Conservation (phyloP, 2,888 invertebrate genomes). For the Hyposoter didymator region DNA sequence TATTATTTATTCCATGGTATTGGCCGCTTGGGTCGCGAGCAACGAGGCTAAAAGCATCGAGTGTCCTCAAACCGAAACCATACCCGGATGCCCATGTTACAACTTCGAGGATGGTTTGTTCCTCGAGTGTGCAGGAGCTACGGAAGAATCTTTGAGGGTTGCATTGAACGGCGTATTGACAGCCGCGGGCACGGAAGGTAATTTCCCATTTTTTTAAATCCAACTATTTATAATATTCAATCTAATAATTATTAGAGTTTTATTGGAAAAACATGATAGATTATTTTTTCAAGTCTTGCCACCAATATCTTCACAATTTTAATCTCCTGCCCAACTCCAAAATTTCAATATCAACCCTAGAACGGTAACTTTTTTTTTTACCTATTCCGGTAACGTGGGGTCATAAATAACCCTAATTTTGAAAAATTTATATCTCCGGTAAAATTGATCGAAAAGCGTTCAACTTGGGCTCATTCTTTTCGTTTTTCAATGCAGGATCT, state of each 20-base stretch:
- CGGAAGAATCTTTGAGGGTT: conserved; percentile 89
- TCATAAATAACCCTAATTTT: no score
- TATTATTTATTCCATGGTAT: conserved; percentile 77
- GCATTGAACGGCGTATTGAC: conserved; percentile 87
- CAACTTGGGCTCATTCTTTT: no score
- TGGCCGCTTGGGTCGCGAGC: conserved; percentile 79
- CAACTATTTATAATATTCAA: neutral
- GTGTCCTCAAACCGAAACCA: conserved; percentile 91
- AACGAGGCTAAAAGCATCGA: conserved; percentile 82
- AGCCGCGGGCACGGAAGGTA: conserved; percentile 87
- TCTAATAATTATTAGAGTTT: neutral
- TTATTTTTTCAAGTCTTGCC: no score
- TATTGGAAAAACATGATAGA: no score
- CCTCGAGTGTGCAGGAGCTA: conserved; percentile 94
- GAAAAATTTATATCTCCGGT: no score
- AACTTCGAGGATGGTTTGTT: conserved; percentile 96
- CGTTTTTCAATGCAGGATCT: no score
- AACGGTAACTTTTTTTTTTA: no score
- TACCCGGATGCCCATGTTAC: conserved; percentile 95
- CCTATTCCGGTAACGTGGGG: no score
- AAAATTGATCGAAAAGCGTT: no score
- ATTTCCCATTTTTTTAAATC: conserved; percentile 15
- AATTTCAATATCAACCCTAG: no score
- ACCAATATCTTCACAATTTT: no score
- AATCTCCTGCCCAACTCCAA: no score